Conservation (phyloP, 2,888 invertebrate genomes). For the Incurvaria masculella region DNA sequence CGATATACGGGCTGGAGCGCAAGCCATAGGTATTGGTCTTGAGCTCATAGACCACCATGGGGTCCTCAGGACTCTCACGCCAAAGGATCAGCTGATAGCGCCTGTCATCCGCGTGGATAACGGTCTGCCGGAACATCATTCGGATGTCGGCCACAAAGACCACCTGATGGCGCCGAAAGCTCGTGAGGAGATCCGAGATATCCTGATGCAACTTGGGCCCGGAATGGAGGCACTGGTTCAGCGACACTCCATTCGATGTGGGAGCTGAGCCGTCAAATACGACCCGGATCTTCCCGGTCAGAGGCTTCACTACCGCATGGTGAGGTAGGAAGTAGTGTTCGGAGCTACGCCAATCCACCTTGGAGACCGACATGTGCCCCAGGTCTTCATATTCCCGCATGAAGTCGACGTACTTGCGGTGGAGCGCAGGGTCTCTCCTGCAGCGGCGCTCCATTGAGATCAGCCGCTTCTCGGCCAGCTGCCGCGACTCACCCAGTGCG, state of each 20-base stretch:
- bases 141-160: slow-evolving; percentile 6
- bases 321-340: neutral
- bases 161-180: neutral
- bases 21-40: slow-evolving; percentile 1
- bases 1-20: neutral
- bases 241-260: neutral
- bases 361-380: neutral
- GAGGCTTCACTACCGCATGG: neutral
- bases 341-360: neutral
- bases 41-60: slow-evolving; percentile 3
- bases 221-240: neutral
- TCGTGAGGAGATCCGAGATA: neutral
- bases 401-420: neutral
- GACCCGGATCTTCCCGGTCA: neutral
- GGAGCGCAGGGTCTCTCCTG: neutral
- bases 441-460: neutral
- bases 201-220: neutral
- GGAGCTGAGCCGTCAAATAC: neutral
- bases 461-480: neutral
- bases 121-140: slow-evolving; percentile 8
- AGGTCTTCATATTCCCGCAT: neutral
- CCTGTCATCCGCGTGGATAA: slow-evolving; percentile 3
- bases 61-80: slow-evolving; percentile 1
- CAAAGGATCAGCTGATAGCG: slow-evolving; percentile 6
- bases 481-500: neutral